Conservation (phyloP, 2,888 invertebrate genomes). For the Diarsia mendica region DNA sequence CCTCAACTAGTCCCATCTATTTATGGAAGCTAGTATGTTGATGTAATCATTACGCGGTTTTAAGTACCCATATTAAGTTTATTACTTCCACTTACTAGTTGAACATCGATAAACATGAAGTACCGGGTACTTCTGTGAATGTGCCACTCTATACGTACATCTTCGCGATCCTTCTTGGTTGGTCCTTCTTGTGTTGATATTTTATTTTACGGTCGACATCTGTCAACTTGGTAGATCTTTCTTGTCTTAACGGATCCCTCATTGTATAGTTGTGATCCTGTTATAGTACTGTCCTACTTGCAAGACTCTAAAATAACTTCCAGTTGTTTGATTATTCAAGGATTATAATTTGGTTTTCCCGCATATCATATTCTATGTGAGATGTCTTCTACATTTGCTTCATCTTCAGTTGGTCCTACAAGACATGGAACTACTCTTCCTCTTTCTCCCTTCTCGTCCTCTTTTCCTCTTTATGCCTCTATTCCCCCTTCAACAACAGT, state of each 20-base stretch:
- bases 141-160: neutral
- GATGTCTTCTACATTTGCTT: neutral
- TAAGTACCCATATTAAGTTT: constrained; percentile 6
- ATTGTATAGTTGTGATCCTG: neutral
- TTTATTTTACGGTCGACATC: too few species aligned
- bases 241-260: neutral
- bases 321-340: neutral
- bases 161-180: neutral
- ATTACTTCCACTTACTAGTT: constrained; percentile 13
- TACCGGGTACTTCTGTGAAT: neutral
- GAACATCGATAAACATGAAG: constrained; percentile 6
- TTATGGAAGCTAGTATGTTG: constrained; percentile 6
- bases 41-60: constrained; percentile 24
- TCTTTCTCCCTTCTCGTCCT: neutral
- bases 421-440: neutral
- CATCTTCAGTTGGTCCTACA: neutral
- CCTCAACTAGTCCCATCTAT: constrained; percentile 16
- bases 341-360: neutral
- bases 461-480: neutral
- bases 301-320: neutral
- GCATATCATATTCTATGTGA: neutral
- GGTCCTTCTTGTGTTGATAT: neutral
- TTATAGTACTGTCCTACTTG: neutral
- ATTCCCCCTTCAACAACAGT: neutral
- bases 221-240: neutral